Evolutionary conservation across 2,113 vertebrate genomes (phyloP), one percentile per base, ranked within the genome.

Genomic region (Dasyornis broadbenti): DNA sequence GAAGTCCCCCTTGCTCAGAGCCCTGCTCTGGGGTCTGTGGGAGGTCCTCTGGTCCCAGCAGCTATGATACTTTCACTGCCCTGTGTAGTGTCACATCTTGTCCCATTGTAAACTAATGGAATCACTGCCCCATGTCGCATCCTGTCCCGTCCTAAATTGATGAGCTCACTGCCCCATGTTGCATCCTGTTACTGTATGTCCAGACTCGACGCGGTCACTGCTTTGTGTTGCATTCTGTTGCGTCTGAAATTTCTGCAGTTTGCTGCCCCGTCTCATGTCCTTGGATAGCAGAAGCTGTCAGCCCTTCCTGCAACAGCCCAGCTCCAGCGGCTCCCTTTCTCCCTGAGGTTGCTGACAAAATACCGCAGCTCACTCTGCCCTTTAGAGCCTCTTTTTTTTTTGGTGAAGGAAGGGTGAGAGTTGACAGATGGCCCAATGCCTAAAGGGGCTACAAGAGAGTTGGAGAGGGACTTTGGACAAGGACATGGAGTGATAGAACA

Each of bases 111-210:
- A 96, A 95, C 76, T 26, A 64, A 90, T 92, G 88, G 89, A 93
- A 56, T 96, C 97, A 91, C 96, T 94, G 97, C 97, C 97, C 89
- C 85, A 5, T 95, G 92, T 96, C 60, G 6, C 97, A 96, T 98
- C 96, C 97, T 97, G 97, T 98, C 93, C 95, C 91, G 80, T 98
- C 84, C 86, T 97, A 33, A 94, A 63, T 70, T 75, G 86, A 59
- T 28, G 88, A 96, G 81, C 92, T 96, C 97, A n/a, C 97, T 95
- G 95, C 95, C 96, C 97, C 93, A 10, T 98, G 97, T 98, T 39
- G 57, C 97, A 98, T 98, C 96, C 95, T 98, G 98, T 98, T 92
- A 28, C 97, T 98, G 98, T 98, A 88, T 90, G 98, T 98, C 97
- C 97, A 77, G 44, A 94, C 96, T 96, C 40, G 82, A 97, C 9